These are phyloP conservation scores for Haemorhous mexicanus DNA, from an alignment of 2,113 vertebrate species.

Conservation along the genomic window DNA sequence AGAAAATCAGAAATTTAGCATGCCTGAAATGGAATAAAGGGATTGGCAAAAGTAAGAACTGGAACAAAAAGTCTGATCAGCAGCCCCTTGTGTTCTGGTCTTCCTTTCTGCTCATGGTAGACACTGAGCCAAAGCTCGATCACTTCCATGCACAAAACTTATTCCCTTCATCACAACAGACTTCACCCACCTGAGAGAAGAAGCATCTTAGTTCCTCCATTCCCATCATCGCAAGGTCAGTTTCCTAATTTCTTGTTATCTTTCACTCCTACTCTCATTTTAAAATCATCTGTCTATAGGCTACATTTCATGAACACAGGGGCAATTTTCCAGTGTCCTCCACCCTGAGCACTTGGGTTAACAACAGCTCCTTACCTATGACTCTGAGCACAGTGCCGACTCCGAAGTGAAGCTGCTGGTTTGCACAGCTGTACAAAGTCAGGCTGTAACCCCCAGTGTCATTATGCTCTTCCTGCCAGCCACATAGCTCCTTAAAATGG, in stretches of 20 bases:
- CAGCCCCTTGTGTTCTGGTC: background rate
- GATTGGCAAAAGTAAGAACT: background rate
- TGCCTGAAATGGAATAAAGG: background rate
- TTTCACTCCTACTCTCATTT: background rate
- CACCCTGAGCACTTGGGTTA: background rate
- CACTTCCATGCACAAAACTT: background rate
- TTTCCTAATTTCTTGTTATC: background rate
- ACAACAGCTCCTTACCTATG: background rate
- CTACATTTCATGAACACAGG: background rate
- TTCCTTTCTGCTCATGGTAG: background rate
- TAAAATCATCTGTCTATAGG: background rate
- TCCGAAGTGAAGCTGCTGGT: slow-evolving; percentile 14
- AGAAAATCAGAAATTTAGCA: background rate
- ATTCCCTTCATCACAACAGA: background rate
- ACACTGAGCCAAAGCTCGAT: background rate
- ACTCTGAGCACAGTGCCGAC: background rate
- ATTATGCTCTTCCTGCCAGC: background rate
- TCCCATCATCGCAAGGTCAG: background rate
- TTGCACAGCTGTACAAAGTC: background rate
- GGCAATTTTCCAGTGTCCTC: background rate
- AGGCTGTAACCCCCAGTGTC: background rate
- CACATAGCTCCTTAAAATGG: background rate
- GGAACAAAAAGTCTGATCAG: background rate
- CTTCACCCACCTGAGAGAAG: background rate
- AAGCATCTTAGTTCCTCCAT: background rate